These are phyloP conservation scores for Nyctibius grandis DNA, from an alignment of 2,797 vertebrate species.

Conservation along the genomic window DNA sequence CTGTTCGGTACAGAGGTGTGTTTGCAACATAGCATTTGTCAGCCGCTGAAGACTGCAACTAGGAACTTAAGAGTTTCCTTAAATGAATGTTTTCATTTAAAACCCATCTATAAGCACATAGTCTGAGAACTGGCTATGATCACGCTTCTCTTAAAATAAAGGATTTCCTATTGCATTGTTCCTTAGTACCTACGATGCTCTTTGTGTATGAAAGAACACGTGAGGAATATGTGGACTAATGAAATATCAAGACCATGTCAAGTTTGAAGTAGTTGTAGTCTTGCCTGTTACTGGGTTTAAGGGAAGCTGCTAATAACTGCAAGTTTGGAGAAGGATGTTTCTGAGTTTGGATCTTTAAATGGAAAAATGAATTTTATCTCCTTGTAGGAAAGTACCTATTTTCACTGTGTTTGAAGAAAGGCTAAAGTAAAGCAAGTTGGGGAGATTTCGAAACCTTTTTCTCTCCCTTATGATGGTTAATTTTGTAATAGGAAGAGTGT, in stretches of 20 bases:
- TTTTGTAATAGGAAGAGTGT: neutral
- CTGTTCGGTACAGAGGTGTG: neutral
- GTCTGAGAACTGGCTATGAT: neutral
- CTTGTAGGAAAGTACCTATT: neutral
- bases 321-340: neutral
- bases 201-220: neutral
- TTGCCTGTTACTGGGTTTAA: neutral
- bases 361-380: neutral
- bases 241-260: neutral
- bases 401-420: neutral
- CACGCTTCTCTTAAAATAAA: neutral
- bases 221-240: neutral
- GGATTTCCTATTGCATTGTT: neutral
- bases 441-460: neutral
- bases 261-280: neutral
- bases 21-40: neutral
- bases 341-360: neutral
- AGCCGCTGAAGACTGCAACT: neutral
- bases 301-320: neutral
- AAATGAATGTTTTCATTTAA: neutral
- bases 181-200: neutral
- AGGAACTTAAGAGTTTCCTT: neutral
- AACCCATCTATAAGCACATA: neutral
- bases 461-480: neutral
- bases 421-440: neutral